Conservation (phyloP, 2,888 invertebrate genomes). For the Tetranychus truncatus region DNA sequence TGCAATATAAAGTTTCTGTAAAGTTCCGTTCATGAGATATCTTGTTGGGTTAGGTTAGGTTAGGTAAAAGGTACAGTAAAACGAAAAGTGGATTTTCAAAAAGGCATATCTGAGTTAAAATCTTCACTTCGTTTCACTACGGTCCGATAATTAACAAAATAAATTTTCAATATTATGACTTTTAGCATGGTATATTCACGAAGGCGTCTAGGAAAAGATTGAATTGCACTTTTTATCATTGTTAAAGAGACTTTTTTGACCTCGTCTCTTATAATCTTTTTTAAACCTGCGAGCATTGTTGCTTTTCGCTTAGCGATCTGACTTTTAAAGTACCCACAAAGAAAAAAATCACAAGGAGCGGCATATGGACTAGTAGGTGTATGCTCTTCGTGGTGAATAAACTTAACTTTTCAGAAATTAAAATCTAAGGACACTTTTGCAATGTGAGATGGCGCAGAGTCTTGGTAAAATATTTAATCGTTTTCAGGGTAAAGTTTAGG, state of each 20-base stretch:
- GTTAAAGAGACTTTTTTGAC: slow-evolving; percentile 10
- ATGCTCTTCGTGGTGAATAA: slow-evolving; percentile 11
- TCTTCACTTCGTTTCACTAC: too few relatives aligned
- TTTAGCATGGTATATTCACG: slow-evolving; percentile 14
- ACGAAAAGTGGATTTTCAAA: too few relatives aligned
- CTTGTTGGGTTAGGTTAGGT: too few relatives aligned
- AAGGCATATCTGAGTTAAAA: too few relatives aligned
- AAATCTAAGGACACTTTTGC: slow-evolving; percentile 13
- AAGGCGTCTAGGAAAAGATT: slow-evolving; percentile 11
- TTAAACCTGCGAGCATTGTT: not conserved
- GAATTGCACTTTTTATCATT: slow-evolving; percentile 12
- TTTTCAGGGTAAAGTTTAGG: slow-evolving; percentile 9
- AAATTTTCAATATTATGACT: slow-evolving; percentile 15
- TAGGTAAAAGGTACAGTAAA: too few relatives aligned
- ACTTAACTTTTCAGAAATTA: slow-evolving; percentile 5
- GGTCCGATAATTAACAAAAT: not conserved
- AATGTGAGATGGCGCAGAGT: slow-evolving; percentile 15
- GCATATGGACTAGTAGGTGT: slow-evolving; percentile 11
- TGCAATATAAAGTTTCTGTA: too few relatives aligned
- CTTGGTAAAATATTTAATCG: slow-evolving; percentile 14
- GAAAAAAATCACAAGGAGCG: slow-evolving; percentile 15
- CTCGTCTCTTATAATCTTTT: slow-evolving; percentile 12
- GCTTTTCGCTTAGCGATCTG: slow-evolving; percentile 1
- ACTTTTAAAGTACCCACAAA: slow-evolving; percentile 15
- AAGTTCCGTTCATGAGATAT: too few relatives aligned